Evolutionary conservation across 2,113 vertebrate genomes (phyloP).

Genomic region (Chaenogobius annularis): DNA sequence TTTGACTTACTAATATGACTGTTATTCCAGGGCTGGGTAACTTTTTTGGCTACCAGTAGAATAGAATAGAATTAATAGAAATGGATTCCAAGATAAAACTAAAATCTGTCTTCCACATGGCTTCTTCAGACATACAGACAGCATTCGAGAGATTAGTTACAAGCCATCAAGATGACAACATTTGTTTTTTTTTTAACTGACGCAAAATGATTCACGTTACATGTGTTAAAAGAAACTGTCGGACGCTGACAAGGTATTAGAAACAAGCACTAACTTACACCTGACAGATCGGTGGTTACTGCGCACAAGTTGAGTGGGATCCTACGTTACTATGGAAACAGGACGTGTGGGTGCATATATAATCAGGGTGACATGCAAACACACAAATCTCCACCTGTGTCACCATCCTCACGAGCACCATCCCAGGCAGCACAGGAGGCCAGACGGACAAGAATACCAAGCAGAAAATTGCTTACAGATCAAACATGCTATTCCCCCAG

Average conservation of each 20-base stretch:
- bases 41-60: too few species aligned
- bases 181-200: constrained; percentile 35
- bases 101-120: too few species aligned
- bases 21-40: not conserved
- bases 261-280: constrained; percentile 30
- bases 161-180: constrained; percentile 47
- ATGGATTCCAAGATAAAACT: too few species aligned
- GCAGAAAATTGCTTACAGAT: constrained; percentile 27
- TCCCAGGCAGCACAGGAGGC: constrained; percentile 13
- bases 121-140: not conserved
- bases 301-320: constrained; percentile 14
- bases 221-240: constrained; percentile 7
- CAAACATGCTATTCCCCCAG: constrained; percentile 22
- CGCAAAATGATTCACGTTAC: constrained; percentile 49
- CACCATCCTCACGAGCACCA: constrained; percentile 16
- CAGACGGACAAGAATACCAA: constrained; percentile 21
- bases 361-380: constrained; percentile 14
- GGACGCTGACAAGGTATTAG: constrained; percentile 21
- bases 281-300: constrained; percentile 38
- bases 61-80: too few species aligned
- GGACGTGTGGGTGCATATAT: constrained; percentile 37
- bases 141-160: constrained; percentile 20
- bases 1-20: constrained; percentile 67
- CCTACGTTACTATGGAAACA: constrained; percentile 66
- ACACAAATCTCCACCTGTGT: constrained; percentile 49